Base-by-base conservation (phyloP, 2,888 invertebrate genomes). In the Aporophyla lueneburgensis region DNA sequence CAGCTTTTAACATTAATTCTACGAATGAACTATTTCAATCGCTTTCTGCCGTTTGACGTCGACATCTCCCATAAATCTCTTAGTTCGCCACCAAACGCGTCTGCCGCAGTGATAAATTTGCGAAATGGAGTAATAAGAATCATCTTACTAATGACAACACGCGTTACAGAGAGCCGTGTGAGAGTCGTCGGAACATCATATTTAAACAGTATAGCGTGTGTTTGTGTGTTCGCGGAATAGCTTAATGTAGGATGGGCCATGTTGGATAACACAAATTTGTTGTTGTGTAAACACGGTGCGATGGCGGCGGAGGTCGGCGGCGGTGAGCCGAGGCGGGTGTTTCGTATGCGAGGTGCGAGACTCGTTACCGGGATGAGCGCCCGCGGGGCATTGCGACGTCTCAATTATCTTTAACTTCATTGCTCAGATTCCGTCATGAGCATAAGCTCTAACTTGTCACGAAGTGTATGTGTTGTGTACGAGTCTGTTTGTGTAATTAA, bases 391-490 rank as follows among this genome's bases (percentile, higher is more conserved):
- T 92, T 90, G 91, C 92, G 92, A 91, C 93, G 91, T 92, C 93
- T 94, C 94, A 94, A 94, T 95, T 95, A 95, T 94, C 91, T 92
- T 93, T 94, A 95, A 95, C 94, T 93, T 94, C 93, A 93, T 95
- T 94, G 92, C 92, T 91, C 91, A 90, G 90, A 91, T 92, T 92
- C 81, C 87, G 92, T 92, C 93, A 93, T 91, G 87, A 91, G 89
- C 91, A 91, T 91, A 91, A 92, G 91, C 90, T 90, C 89, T 88
- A 89, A 92, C 89, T 90, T 90, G 89, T 89, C 87, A 85, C 82
- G 78, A 91, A 84, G 75, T 84, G 85, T 88, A 80, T 84, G 79
- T 84, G 78, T 83, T 85, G 76, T 74, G 72, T 79, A 74, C 79
- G 83, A 86, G 82, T 86, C 88, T 92, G 92, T 92, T 92, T 92